Evolutionary conservation across 2,797 vertebrate species (phyloP).

Genomic region (Psittacula echo): DNA sequence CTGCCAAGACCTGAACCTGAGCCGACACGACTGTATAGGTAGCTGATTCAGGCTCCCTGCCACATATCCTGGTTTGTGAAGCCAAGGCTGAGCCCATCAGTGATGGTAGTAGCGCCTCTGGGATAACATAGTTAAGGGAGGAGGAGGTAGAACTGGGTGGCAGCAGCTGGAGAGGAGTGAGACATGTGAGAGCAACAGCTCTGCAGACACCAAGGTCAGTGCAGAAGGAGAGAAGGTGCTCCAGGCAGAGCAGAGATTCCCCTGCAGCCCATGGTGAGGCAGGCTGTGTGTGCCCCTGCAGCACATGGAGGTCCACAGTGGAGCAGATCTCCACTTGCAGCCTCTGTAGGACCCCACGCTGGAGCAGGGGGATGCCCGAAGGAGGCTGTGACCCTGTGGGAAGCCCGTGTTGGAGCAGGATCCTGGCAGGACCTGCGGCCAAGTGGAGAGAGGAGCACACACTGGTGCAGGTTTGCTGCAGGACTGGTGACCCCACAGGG

Average conservation of each 20-base stretch:
- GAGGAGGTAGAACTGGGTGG: background rate
- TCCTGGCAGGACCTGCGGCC: too few species aligned
- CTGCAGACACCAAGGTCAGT: background rate
- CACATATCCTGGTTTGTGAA: background rate
- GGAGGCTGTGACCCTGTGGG: too few species aligned
- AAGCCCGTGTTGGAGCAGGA: too few species aligned
- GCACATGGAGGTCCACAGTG: too few species aligned
- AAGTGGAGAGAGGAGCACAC: too few species aligned
- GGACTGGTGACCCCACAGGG: too few species aligned
- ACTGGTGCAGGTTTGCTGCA: too few species aligned
- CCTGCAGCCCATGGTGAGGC: too few species aligned
- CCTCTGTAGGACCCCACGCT: too few species aligned
- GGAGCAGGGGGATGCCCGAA: too few species aligned
- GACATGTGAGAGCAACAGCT: background rate
- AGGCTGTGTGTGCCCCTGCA: too few species aligned
- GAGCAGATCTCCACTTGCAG: background rate
- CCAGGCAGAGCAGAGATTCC: too few species aligned
- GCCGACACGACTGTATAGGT: background rate
- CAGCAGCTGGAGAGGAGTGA: background rate
- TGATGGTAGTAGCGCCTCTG: background rate
- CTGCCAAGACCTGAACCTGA: background rate
- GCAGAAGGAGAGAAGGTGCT: background rate
- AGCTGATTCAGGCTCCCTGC: background rate
- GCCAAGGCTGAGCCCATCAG: background rate
- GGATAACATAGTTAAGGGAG: background rate